phyloP scores from a whole-genome alignment of 2,797 vertebrate species.

The Tauraco hartlaubi region DNA sequence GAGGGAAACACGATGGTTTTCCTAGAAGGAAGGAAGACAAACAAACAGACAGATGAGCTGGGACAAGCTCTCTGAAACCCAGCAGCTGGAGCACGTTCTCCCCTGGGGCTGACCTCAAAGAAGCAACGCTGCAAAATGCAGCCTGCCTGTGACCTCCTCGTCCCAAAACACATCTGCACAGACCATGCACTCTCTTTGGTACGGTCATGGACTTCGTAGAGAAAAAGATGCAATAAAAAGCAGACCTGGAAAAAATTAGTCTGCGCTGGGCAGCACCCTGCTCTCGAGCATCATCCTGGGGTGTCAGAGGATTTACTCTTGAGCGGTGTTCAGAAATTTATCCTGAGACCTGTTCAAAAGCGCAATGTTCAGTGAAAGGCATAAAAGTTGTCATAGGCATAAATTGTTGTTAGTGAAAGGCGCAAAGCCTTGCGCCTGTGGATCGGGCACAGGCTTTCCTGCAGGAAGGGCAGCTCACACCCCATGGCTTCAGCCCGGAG shows the following conservation, averaged over 20 bases:
- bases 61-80: background rate
- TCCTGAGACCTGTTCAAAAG: background rate
- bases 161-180: background rate
- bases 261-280: no score
- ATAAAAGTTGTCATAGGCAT: background rate
- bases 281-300: background rate
- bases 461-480: background rate
- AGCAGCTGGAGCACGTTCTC: background rate
- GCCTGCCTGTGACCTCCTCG: background rate
- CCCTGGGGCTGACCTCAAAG: background rate
- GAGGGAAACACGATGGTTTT: background rate
- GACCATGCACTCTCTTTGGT: fast-evolving
- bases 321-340: background rate
- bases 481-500: fast-evolving
- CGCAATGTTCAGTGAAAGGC: background rate
- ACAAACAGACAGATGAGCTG: background rate
- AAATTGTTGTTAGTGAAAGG: background rate
- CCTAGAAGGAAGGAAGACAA: background rate
- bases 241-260: background rate
- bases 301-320: background rate
- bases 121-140: background rate
- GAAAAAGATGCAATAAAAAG: background rate
- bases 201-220: fast-evolving
- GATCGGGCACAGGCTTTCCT: background rate
- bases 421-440: background rate